Conservation (phyloP, 1,140 invertebrate genomes). For the Psix sp. region DNA sequence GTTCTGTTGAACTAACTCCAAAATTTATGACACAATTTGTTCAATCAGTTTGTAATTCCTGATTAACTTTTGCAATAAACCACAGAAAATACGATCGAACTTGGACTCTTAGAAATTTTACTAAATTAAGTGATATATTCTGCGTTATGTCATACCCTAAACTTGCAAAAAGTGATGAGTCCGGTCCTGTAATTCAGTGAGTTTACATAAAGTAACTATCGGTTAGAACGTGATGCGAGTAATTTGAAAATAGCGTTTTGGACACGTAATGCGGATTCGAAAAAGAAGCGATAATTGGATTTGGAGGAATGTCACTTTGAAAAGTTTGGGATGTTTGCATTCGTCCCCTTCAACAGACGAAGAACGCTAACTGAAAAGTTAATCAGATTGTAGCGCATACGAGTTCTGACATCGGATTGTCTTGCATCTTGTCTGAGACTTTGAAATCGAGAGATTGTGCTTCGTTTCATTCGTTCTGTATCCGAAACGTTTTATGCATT, state of each 20-base stretch:
- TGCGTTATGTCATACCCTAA: too few relatives aligned
- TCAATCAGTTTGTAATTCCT: too few relatives aligned
- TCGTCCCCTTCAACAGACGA: conserved; percentile 16
- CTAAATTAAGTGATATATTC: too few relatives aligned
- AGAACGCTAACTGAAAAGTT: conserved; percentile 45
- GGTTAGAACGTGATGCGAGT: conserved; percentile 17
- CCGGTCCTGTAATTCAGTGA: too few relatives aligned
- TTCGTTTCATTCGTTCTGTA: conserved; percentile 12
- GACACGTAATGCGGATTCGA: conserved; percentile 2
- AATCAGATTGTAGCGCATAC: conserved; percentile 27
- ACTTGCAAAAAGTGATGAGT: too few relatives aligned
- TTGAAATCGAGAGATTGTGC: conserved; percentile 21
- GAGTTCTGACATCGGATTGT: conserved; percentile 31
- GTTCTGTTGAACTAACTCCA: too few relatives aligned
- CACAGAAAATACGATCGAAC: too few relatives aligned
- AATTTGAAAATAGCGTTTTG: conserved; percentile 26
- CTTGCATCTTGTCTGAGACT: conserved; percentile 19
- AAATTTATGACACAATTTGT: too few relatives aligned
- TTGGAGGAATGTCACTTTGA: conserved; percentile 14
- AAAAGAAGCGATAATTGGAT: conserved; percentile 36
- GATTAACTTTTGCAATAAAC: too few relatives aligned
- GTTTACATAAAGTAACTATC: conserved; percentile 25
- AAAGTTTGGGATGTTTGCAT: conserved; percentile 50
- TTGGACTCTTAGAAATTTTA: too few relatives aligned
- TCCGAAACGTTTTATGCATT: conserved; percentile 16